Evolutionary conservation across 1,140 invertebrate species (phyloP), one percentile per base, ranked within the genome.

Genomic region (Tyrophagus putrescentiae): DNA sequence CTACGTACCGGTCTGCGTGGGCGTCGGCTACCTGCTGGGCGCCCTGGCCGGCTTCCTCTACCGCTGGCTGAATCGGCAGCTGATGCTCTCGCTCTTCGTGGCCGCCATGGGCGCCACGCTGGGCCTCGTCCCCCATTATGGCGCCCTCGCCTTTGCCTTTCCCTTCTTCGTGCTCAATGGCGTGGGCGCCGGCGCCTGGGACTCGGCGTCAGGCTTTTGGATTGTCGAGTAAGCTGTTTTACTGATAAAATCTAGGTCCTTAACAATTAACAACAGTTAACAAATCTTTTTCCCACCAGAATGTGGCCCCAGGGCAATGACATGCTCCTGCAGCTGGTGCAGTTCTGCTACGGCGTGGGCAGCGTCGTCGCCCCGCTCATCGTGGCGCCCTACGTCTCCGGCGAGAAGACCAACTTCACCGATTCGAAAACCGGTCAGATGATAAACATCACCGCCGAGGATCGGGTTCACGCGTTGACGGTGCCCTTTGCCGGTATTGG

Each of bases 251-350:
- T n/a, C n/a, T n/a, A n/a, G n/a, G n/a, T n/a, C n/a, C n/a, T n/a
- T n/a, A n/a, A n/a, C n/a, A n/a, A n/a, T n/a, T n/a, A n/a, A n/a
- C n/a, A n/a, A n/a, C n/a, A n/a, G n/a, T n/a, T n/a, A n/a, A n/a
- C n/a, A n/a, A n/a, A n/a, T n/a, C n/a, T n/a, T n/a, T n/a, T n/a
- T n/a, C n/a, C n/a, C n/a, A n/a, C n/a, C n/a, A n/a, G n/a, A n/a
- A 57, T 57, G 56, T 57, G 56, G 56, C 56, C 31, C 18, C 33
- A 23, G 31, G 32, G 32, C 11, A 57, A 33, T 57, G 13, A 33
- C 25, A 7, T 27, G 6, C 23, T 57, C 9, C 33, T 57, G 9
- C 56, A 57, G 21, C 44, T 57, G 25, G 21, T 11, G 5, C 56
- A 57, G 44, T 57, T 57, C 32, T 21, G 23, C 4, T 57, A 57